phyloP scores from a whole-genome alignment of 1,140 invertebrate species.

The Ips typographus region DNA sequence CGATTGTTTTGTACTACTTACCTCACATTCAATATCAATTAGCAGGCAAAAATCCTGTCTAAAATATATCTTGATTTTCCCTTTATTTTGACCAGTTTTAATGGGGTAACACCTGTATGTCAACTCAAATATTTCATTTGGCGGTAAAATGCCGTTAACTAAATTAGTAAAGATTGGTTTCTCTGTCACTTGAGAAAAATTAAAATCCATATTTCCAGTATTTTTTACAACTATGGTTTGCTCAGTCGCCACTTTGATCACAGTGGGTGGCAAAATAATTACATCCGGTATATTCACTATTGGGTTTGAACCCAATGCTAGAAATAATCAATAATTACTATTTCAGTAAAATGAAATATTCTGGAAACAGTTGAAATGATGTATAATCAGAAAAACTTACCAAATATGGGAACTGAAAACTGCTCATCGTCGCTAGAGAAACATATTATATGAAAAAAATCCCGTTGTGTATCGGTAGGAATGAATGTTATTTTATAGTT shows the following conservation, averaged over 20 bases:
- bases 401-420: conserved; percentile 2
- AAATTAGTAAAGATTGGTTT: conserved; percentile 50
- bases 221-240: conserved; percentile 52
- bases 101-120: not conserved
- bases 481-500: not conserved
- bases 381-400: not conserved
- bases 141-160: conserved; percentile 47
- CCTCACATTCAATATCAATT: conserved; percentile 29
- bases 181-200: conserved; percentile 48
- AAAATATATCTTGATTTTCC: not conserved
- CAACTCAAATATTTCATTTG: conserved; percentile 44
- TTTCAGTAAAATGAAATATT: too few species aligned
- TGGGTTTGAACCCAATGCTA: conserved; percentile 53
- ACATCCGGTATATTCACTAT: conserved; percentile 55
- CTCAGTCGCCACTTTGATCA: conserved; percentile 51
- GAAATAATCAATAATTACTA: not conserved
- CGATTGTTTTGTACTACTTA: not conserved
- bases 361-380: too few species aligned
- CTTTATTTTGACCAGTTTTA: too few species aligned
- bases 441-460: conserved; percentile 3
- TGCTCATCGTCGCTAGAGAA: not conserved
- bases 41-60: conserved; percentile 19
- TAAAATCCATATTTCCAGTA: conserved; percentile 46
- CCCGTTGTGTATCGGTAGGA: not conserved
- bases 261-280: conserved; percentile 50